Evolutionary conservation across 2,797 vertebrate species (phyloP).

Genomic region (Liasis olivaceus): DNA sequence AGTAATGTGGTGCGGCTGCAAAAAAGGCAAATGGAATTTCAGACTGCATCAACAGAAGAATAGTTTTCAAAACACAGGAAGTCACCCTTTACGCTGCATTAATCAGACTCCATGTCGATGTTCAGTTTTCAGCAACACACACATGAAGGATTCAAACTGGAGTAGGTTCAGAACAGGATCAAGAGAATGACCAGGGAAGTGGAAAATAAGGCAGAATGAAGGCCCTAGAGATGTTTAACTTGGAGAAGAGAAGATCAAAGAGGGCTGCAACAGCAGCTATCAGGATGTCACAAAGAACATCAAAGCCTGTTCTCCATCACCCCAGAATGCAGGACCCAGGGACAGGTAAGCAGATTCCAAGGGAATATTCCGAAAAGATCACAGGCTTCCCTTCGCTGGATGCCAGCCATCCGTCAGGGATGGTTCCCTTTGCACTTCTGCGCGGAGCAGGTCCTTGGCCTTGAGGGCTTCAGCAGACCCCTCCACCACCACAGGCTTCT

Average conservation of each 20-base stretch:
- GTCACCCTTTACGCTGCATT: not conserved
- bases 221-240: not conserved
- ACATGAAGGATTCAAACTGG: not conserved
- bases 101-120: not conserved
- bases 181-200: not conserved
- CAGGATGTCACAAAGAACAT: not conserved
- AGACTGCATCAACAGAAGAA: not conserved
- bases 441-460: not conserved
- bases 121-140: not conserved
- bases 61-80: not conserved
- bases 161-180: not conserved
- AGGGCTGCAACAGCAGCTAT: not conserved
- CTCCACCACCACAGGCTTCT: not conserved
- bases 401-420: not conserved
- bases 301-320: not conserved
- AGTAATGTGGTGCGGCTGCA: not conserved
- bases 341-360: not conserved
- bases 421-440: not conserved
- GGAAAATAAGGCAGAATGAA: not conserved
- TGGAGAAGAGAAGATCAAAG: not conserved
- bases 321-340: not conserved
- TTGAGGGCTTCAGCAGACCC: not conserved
- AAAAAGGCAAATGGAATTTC: not conserved
- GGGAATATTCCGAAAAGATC: not conserved
- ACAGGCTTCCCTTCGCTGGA: not conserved